These are phyloP conservation scores for Eristalis arbustorum DNA, from an alignment of 2,888 invertebrate genomes.

Conservation along the genomic window DNA sequence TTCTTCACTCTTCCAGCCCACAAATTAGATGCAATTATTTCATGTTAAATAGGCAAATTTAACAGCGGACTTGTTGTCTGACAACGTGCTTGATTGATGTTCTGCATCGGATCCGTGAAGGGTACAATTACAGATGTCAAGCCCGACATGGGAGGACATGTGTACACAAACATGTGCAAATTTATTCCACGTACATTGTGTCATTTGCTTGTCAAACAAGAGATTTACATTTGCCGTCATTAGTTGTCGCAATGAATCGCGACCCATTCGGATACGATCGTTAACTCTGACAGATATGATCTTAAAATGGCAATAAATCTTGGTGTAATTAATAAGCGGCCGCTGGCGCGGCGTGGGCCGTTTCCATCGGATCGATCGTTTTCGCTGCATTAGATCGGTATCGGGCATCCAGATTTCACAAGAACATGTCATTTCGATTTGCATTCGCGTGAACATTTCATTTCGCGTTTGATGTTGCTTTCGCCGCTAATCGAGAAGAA, in stretches of 20 bases:
- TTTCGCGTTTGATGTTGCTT: background rate
- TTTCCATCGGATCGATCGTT: background rate
- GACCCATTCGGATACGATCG: background rate
- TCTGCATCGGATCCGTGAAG: background rate
- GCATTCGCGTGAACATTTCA: background rate
- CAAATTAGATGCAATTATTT: background rate
- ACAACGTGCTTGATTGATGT: background rate
- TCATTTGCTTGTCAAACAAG: background rate
- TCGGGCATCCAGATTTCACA: background rate
- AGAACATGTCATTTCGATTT: background rate
- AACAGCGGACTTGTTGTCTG: background rate
- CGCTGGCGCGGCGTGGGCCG: background rate
- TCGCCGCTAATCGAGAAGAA: background rate
- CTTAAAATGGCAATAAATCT: background rate
- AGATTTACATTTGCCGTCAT: background rate
- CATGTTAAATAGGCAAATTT: background rate
- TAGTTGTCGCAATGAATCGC: background rate
- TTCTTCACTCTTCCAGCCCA: background rate
- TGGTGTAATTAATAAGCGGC: background rate
- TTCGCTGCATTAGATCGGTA: background rate
- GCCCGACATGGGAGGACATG: background rate
- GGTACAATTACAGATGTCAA: background rate
- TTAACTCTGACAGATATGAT: background rate
- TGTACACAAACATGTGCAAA: background rate
- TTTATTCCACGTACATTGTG: background rate